Percentiles rank a stretch among this genome's conserved stretches.
phyloP scores from a whole-genome alignment of 2,113 vertebrate genomes.

The Dendropsophus ebraccatus region DNA sequence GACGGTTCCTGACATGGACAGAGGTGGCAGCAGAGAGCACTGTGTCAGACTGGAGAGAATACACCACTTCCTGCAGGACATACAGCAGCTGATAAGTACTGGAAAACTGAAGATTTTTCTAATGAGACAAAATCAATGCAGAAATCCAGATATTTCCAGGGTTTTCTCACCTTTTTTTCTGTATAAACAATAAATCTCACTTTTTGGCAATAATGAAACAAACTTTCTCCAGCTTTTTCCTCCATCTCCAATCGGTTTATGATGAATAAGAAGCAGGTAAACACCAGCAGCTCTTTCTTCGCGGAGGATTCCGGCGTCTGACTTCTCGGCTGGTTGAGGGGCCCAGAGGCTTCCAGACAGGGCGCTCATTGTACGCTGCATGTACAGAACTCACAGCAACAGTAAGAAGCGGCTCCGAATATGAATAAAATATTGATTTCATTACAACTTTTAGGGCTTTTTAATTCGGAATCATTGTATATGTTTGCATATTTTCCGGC shows the following conservation, averaged over 20 bases:
- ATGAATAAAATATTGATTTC: slow-evolving; percentile 87
- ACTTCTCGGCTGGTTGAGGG: background rate
- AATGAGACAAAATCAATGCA: no score
- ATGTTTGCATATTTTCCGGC: slow-evolving; percentile 86
- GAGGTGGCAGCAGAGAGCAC: no score
- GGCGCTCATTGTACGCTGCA: slow-evolving; percentile 4
- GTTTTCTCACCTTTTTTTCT: no score
- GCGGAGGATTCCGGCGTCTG: background rate
- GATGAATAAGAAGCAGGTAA: background rate
- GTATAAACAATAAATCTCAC: background rate
- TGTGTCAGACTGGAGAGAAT: no score
- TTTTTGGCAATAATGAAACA: background rate
- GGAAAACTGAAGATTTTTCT: no score
- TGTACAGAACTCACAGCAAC: slow-evolving; percentile 25
- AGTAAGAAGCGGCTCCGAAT: slow-evolving; percentile 68
- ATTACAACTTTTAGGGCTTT: slow-evolving; percentile 86
- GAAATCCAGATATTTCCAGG: no score
- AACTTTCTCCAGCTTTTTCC: background rate
- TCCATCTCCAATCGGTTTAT: background rate
- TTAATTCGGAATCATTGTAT: slow-evolving; percentile 85
- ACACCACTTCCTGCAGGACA: no score
- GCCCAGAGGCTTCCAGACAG: background rate
- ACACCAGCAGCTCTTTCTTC: background rate
- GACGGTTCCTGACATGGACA: no score
- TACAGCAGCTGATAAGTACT: no score